Percentiles rank a stretch among this genome's conserved stretches.
phyloP scores from a whole-genome alignment of 2,888 invertebrate species.

The Cylindroiulus punctatus region DNA sequence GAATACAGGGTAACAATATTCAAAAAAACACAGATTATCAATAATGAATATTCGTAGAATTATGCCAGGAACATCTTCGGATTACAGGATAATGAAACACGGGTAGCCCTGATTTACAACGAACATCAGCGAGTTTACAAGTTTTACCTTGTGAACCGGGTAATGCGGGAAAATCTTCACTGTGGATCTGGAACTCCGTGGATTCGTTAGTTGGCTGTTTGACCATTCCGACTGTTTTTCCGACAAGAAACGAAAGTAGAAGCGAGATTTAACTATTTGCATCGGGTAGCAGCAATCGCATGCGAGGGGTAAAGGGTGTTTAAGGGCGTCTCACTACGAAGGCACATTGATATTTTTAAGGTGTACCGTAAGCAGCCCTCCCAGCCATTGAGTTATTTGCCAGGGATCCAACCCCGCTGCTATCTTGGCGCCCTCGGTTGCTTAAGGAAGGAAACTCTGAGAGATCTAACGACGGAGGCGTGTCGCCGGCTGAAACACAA shows the following conservation, averaged over 20 bases:
- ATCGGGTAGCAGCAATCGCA: no score
- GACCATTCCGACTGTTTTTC: conserved; percentile 83
- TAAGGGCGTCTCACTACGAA: not conserved
- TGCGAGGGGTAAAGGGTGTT: not conserved
- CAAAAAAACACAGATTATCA: no score
- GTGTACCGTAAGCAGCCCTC: conserved; percentile 89
- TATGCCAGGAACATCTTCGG: no score
- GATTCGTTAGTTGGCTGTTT: conserved; percentile 93
- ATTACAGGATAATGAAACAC: no score
- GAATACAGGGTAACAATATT: no score
- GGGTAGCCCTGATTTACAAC: no score
- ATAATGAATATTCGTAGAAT: no score
- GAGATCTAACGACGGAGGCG: conserved; percentile 85
- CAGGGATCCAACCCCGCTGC: conserved; percentile 66
- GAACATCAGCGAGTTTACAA: no score
- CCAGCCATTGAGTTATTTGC: conserved; percentile 76
- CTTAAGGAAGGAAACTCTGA: conserved; percentile 93
- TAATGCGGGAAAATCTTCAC: conserved; percentile 98
- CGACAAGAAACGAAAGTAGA: not conserved
- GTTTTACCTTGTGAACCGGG: conserved; percentile 78
- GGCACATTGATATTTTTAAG: no score
- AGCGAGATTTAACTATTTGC: no score
- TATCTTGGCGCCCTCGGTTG: conserved; percentile 74
- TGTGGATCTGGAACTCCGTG: conserved; percentile 96
- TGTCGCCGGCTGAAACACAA: conserved; percentile 56